Percentiles rank a stretch among this genome's conserved stretches.
Conservation (phyloP, 2,888 invertebrate species). For the Mimumesa dahlbomi region DNA sequence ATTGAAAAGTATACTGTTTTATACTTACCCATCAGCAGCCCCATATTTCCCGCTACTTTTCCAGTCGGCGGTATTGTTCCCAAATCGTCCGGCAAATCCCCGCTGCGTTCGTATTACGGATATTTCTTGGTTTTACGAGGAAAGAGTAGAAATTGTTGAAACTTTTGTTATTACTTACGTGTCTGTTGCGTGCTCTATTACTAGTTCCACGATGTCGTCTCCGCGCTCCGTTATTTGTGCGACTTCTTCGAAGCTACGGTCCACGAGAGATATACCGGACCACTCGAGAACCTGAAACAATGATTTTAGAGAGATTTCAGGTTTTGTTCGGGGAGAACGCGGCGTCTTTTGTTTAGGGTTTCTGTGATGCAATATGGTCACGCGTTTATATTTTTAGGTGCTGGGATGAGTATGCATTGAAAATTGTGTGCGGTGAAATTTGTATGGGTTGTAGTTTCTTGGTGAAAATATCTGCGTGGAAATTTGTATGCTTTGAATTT, state of each 20-base stretch:
- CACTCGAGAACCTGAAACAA: constrained; percentile 95
- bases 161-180: constrained; percentile 78
- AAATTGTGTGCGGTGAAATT: no score
- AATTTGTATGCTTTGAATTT: no score
- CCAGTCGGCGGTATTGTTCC: constrained; percentile 75
- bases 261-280: constrained; percentile 93
- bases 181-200: constrained; percentile 91
- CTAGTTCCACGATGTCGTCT: constrained; percentile 91
- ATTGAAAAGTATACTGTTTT: no score
- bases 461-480: no score
- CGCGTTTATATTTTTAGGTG: no score
- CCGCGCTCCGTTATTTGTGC: constrained; percentile 93
- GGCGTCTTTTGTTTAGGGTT: no score
- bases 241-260: constrained; percentile 96
- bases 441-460: no score
- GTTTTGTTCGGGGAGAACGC: no score
- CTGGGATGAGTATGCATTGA: no score
- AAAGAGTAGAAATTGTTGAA: not conserved
- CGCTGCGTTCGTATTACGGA: constrained; percentile 81
- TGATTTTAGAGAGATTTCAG: no score
- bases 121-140: not conserved
- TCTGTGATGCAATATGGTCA: no score
- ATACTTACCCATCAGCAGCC: constrained; percentile 83
- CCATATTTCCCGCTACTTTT: constrained; percentile 77
- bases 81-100: constrained; percentile 86